Conservation (phyloP, 2,113 vertebrate species). For the Callocephalon fimbriatum region DNA sequence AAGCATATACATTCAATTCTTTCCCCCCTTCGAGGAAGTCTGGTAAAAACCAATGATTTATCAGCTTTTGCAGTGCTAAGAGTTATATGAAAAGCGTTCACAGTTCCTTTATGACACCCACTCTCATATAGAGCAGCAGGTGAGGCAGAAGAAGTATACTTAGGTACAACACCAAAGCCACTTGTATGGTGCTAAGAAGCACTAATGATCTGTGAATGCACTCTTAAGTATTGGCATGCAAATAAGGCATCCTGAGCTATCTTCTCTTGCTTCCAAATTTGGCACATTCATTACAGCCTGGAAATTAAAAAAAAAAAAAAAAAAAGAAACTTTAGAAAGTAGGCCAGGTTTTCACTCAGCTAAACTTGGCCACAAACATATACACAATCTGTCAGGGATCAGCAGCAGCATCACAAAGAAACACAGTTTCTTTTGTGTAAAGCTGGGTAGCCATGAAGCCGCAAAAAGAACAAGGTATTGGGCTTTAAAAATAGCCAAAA, state of each 20-base stretch:
- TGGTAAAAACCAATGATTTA: rapidly evolving
- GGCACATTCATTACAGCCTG: conserved; percentile 1
- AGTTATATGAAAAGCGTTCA: background rate
- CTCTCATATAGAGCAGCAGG: background rate
- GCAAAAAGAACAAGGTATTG: background rate
- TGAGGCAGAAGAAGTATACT: background rate
- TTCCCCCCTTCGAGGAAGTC: background rate
- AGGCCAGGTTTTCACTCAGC: conserved; percentile 48
- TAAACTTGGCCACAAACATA: conserved; percentile 38
- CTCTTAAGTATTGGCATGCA: background rate
- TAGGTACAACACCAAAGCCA: background rate
- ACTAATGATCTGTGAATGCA: background rate
- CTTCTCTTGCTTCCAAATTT: background rate
- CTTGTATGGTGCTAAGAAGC: background rate
- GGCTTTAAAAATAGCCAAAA: conserved; percentile 39
- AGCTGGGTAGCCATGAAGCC: background rate
- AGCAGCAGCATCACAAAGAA: conserved; percentile 22
- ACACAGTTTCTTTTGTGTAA: background rate
- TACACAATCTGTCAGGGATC: conserved; percentile 47
- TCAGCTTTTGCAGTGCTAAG: background rate
- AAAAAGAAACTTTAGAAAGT: background rate
- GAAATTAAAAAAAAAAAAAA: background rate
- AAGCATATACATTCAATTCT: background rate
- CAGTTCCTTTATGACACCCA: background rate
- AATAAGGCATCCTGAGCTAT: background rate